phyloP scores from a whole-genome alignment of 2,888 invertebrate species.

The Trissonchulus latispiculum region DNA sequence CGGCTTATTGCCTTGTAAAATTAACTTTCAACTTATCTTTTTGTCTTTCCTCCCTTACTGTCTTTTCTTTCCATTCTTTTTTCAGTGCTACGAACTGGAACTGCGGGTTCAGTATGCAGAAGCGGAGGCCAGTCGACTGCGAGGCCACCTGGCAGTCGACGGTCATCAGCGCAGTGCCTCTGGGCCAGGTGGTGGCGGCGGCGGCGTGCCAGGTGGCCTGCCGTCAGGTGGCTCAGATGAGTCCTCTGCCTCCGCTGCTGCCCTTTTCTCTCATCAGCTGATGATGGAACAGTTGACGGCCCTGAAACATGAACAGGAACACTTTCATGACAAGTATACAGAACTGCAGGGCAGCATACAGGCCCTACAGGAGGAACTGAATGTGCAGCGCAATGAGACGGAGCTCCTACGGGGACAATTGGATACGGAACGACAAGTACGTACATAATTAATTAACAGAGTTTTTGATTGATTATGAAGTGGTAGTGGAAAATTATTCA shows the following conservation, averaged over 20 bases:
- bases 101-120: slow-evolving; percentile 13
- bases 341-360: neutral
- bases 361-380: neutral
- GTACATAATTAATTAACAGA: too few relatives aligned
- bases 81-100: slow-evolving; percentile 12
- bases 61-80: too few relatives aligned
- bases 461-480: too few relatives aligned
- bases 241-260: neutral
- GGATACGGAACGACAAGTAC: neutral
- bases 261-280: neutral
- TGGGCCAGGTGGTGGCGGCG: too few relatives aligned
- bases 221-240: neutral
- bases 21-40: too few relatives aligned
- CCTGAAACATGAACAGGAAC: neutral
- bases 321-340: neutral
- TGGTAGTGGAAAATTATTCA: too few relatives aligned
- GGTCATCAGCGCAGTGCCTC: too few relatives aligned
- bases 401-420: neutral
- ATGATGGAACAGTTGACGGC: neutral
- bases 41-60: too few relatives aligned
- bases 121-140: neutral
- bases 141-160: too few relatives aligned
- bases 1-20: too few relatives aligned
- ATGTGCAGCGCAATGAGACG: neutral
- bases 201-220: neutral